phyloP scores from a whole-genome alignment of 2,888 invertebrate species.

The Epirrhoe tristata region DNA sequence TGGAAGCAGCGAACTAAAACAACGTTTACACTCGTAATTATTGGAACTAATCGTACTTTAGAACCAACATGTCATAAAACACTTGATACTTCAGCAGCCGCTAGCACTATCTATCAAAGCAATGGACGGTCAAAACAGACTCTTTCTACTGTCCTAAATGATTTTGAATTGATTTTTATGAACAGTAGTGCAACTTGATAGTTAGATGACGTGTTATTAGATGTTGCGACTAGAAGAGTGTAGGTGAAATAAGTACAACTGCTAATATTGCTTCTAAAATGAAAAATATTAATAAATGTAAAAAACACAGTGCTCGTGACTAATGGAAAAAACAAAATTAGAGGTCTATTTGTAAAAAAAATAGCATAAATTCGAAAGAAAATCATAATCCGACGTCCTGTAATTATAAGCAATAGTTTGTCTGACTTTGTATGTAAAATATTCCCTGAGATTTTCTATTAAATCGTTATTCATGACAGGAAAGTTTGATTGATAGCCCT shows the following conservation, averaged over 20 bases:
- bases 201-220: neutral
- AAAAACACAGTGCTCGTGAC: neutral
- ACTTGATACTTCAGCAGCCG: neutral
- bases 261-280: neutral
- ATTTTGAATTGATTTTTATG: neutral
- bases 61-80: neutral
- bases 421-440: no score
- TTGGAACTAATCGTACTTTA: neutral
- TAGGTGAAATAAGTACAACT: neutral
- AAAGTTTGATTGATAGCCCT: neutral
- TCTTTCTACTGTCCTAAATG: neutral
- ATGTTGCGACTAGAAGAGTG: neutral
- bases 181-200: neutral
- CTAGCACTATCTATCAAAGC: neutral
- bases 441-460: no score
- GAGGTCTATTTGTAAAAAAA: neutral
- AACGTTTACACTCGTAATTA: slow-evolving; percentile 26
- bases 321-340: neutral
- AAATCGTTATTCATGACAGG: no score
- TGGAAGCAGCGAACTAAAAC: slow-evolving; percentile 73
- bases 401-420: no score
- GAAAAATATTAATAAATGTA: neutral
- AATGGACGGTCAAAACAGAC: neutral
- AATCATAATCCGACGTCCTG: no score
- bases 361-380: neutral